A percentile compares a stretch with the other conserved stretches of the same genome.
These are phyloP conservation scores for Trichonephila clavipes DNA, from an alignment of 1,140 invertebrate genomes.

Conservation along the genomic window DNA sequence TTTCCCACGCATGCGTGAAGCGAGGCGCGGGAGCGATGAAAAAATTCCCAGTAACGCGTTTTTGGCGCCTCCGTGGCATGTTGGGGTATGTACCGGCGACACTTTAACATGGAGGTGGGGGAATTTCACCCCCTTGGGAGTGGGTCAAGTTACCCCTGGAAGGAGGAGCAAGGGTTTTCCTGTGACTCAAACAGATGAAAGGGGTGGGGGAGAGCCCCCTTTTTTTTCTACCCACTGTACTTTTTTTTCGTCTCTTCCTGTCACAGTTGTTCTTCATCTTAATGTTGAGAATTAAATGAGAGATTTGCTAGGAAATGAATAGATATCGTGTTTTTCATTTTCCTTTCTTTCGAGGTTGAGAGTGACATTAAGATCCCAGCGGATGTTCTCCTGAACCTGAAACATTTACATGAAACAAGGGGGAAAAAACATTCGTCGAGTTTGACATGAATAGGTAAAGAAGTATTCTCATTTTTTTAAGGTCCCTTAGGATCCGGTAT, in stretches of 20 bases:
- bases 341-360: background rate
- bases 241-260: background rate
- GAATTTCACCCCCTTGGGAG: background rate
- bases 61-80: slow-evolving; percentile 27
- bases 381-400: background rate
- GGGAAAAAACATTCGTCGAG: too few relatives aligned
- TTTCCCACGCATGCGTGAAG: slow-evolving; percentile 22
- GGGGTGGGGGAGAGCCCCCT: background rate
- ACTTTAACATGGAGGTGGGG: background rate
- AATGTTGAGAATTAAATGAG: slow-evolving; percentile 23
- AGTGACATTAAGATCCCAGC: background rate
- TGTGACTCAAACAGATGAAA: slow-evolving; percentile 25
- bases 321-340: background rate
- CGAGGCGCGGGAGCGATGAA: background rate
- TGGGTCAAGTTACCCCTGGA: slow-evolving; percentile 24
- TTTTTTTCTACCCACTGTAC: background rate
- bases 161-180: slow-evolving; percentile 27
- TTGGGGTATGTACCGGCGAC: background rate
- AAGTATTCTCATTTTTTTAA: too few relatives aligned
- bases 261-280: slow-evolving; percentile 8
- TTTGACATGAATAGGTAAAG: too few relatives aligned
- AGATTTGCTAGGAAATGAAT: slow-evolving; percentile 16
- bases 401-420: background rate
- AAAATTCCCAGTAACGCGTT: slow-evolving; percentile 1
- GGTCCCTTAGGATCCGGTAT: too few relatives aligned